Percentiles rank a stretch among this genome's conserved stretches.
Conservation (phyloP, 2,888 invertebrate genomes). For the Leptinotarsa juncta region DNA sequence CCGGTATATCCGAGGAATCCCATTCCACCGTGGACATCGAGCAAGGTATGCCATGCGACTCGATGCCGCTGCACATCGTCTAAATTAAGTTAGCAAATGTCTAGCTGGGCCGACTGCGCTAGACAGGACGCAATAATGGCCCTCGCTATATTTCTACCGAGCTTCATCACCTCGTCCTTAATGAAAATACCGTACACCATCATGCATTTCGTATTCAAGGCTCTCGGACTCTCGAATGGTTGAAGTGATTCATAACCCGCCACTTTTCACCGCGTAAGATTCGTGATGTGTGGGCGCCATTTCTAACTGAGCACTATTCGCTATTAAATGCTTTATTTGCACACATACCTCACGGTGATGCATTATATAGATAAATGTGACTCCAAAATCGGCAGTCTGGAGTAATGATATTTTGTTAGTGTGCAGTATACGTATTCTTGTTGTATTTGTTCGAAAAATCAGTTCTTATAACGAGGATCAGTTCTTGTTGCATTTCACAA, state of each 20-base stretch:
- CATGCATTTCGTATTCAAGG: constrained; percentile 53
- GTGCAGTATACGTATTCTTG: no score
- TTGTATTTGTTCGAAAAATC: no score
- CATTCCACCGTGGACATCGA: constrained; percentile 40
- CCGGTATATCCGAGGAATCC: constrained; percentile 13
- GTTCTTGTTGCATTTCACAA: no score
- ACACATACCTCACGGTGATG: neutral
- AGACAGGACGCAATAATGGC: constrained; percentile 24
- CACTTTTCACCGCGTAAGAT: constrained; percentile 22
- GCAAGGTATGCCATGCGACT: constrained; percentile 43
- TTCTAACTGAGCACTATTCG: neutral
- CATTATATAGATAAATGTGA: neutral
- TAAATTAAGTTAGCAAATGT: constrained; percentile 19
- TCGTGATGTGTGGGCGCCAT: constrained; percentile 10
- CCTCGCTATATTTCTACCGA: constrained; percentile 52
- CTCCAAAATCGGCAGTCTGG: no score
- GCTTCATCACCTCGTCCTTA: constrained; percentile 63
- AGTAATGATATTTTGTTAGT: no score
- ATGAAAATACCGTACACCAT: constrained; percentile 62
- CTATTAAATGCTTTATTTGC: no score
- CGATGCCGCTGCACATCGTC: constrained; percentile 19
- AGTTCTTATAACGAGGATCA: no score
- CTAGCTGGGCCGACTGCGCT: constrained; percentile 4
- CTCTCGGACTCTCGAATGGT: constrained; percentile 46
- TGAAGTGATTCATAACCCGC: constrained; percentile 30